Base-by-base conservation (phyloP, 23 tunicate species). In the Clavelina lepadiformis region DNA sequence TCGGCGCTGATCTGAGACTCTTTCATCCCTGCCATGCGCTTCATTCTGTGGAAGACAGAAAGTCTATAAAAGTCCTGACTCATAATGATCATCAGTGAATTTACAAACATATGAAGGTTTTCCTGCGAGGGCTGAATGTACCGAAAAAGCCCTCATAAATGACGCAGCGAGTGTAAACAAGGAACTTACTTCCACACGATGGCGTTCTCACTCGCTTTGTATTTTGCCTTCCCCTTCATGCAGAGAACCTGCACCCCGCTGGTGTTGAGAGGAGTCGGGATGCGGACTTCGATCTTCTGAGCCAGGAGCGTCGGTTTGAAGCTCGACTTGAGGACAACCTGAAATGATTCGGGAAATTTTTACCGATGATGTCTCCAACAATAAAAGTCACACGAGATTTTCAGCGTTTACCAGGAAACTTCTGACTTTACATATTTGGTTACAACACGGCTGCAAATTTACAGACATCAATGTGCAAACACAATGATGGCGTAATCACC, bases 1-100 rank as follows among this genome's bases (percentile, higher is more conserved):
- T 91, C 98, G 27, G 98, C 98, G 29, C 86, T 77, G 51, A 91
- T 91, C 51, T 82, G 92, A 0, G 92, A 82, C 70, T 91, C 98
- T 61, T 91, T 91, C 98, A 91, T 91, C 33, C 98, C 98, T 2
- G 81, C 93, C 92, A 91, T 82, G n/a, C 98, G 61, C 67, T 91
- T 91, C 98, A 91, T 88, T 33, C 96, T 88, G 32, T 4, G 19
- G 35, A 5, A 58, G 22, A 13, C 29, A 23, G 11, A 7, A 35
- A 22, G 61, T 22, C 27, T 15, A 28, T 13, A 61, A 0, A n/a
- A 15, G 20, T n/a, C 15, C 26, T 22, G 13, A 13, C 61, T 20
- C 0, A 15, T 55, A 55, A 0, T 41, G 49, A 41, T 41, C 49
- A 41, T 41, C 15, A 15, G 15, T 11, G 49, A 41, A 11, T 11